Conservation (phyloP, 2,888 invertebrate genomes). For the Baronia brevicornis region DNA sequence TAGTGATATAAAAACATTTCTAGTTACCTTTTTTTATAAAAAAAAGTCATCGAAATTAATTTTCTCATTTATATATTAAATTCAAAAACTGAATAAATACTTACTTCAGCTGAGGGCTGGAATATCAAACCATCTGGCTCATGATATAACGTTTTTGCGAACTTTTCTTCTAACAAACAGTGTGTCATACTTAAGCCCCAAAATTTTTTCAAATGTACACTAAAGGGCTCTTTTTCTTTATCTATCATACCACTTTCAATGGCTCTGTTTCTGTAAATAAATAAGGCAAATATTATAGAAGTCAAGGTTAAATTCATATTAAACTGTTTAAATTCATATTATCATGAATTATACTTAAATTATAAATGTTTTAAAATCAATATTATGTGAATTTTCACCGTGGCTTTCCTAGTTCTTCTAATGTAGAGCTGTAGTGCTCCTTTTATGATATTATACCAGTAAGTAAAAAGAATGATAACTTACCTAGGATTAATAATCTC, state of each 20-base stretch:
- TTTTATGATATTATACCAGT: too few relatives aligned
- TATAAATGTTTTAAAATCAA: too few relatives aligned
- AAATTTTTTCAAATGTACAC: slow-evolving; percentile 92
- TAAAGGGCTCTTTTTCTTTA: slow-evolving; percentile 89
- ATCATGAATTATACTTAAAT: too few relatives aligned
- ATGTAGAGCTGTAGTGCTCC: too few relatives aligned
- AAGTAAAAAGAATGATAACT: too few relatives aligned
- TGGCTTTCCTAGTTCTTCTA: too few relatives aligned
- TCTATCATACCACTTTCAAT: slow-evolving; percentile 84
- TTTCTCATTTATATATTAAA: slow-evolving; percentile 3
- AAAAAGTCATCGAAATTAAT: too few relatives aligned
- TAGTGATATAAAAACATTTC: too few relatives aligned
- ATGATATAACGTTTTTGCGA: slow-evolving; percentile 88
- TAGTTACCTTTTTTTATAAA: too few relatives aligned
- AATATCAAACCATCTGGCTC: slow-evolving; percentile 99
- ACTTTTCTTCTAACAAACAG: slow-evolving; percentile 86
- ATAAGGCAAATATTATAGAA: neutral
- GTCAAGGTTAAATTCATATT: too few relatives aligned
- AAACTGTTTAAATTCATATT: too few relatives aligned
- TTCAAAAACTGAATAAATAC: slow-evolving; percentile 14
- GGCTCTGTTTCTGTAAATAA: slow-evolving; percentile 78
- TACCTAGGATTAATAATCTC: slow-evolving; percentile 81
- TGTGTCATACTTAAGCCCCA: slow-evolving; percentile 86
- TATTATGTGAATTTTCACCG: too few relatives aligned
- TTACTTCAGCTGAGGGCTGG: slow-evolving; percentile 90